A percentile compares a stretch with the other conserved stretches of the same genome.
Conservation (phyloP, 2,888 invertebrate genomes). For the Argyresthia goedartella region DNA sequence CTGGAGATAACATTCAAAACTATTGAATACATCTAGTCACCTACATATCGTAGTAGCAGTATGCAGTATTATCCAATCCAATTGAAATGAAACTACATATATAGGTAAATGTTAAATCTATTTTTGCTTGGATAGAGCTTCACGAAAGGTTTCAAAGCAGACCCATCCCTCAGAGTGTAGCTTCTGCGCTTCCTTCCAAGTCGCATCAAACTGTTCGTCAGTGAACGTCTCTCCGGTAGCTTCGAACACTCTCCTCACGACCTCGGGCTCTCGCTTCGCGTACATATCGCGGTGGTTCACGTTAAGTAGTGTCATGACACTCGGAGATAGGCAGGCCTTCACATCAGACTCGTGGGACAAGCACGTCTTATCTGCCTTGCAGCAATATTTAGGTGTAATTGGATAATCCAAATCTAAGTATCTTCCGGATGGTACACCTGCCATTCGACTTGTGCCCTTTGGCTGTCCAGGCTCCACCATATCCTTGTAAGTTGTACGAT, state of each 20-base stretch:
- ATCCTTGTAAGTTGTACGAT: constrained; percentile 47
- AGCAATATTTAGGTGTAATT: constrained; percentile 32
- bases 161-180: constrained; percentile 62
- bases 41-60: too few species aligned
- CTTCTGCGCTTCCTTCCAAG: constrained; percentile 64
- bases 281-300: constrained; percentile 53
- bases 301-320: constrained; percentile 36
- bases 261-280: constrained; percentile 33
- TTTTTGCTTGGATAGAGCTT: constrained; percentile 17
- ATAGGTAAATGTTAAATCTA: too few species aligned
- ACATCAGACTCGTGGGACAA: constrained; percentile 48
- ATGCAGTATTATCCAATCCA: too few species aligned
- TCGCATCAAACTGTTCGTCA: constrained; percentile 50
- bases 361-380: constrained; percentile 31
- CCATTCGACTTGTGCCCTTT: constrained; percentile 26
- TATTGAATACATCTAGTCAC: too few species aligned
- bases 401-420: constrained; percentile 52
- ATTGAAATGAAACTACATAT: too few species aligned
- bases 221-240: constrained; percentile 59
- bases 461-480: constrained; percentile 43
- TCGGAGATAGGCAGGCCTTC: constrained; percentile 38
- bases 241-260: constrained; percentile 60
- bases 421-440: constrained; percentile 51
- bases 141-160: constrained; percentile 65
- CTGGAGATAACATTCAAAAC: too few species aligned